These are phyloP conservation scores for Eilema griseolum DNA, from an alignment of 2,888 invertebrate species.

Conservation along the genomic window DNA sequence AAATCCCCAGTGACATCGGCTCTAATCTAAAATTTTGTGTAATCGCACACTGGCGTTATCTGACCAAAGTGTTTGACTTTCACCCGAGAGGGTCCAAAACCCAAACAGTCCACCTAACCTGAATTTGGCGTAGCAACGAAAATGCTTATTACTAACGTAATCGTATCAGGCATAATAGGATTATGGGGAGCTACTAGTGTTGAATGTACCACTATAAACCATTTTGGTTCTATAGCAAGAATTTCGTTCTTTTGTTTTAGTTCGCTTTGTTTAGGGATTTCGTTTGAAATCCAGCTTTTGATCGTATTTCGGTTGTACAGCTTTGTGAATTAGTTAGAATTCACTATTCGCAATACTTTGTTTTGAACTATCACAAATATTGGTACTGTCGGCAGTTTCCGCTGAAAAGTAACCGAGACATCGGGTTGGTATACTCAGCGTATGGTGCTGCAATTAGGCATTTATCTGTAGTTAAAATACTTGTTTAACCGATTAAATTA, in stretches of 20 bases:
- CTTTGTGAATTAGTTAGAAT: constrained; percentile 19
- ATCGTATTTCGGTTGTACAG: constrained; percentile 29
- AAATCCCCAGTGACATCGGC: constrained; percentile 34
- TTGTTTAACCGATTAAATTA: no score
- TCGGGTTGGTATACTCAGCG: no score
- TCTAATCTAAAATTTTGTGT: constrained; percentile 29
- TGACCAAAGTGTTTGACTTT: constrained; percentile 42
- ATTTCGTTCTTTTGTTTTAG: constrained; percentile 47
- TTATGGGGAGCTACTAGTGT: constrained; percentile 38
- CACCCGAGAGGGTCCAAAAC: constrained; percentile 22
- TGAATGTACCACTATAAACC: constrained; percentile 36
- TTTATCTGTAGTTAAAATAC: no score
- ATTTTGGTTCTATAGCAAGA: constrained; percentile 36
- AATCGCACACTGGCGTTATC: constrained; percentile 37
- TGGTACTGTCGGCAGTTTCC: no score
- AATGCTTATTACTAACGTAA: constrained; percentile 49
- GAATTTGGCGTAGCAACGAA: constrained; percentile 25
- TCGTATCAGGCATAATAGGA: constrained; percentile 52
- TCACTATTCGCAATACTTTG: constrained; percentile 15
- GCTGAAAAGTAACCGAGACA: no score
- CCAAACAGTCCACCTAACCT: constrained; percentile 16
- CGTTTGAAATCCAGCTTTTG: constrained; percentile 33
- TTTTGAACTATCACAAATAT: constrained; percentile 5
- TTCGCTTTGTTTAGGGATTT: constrained; percentile 46
- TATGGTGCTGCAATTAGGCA: no score